Conservation (phyloP, 2,888 invertebrate genomes). For the Watsonalla cultraria region DNA sequence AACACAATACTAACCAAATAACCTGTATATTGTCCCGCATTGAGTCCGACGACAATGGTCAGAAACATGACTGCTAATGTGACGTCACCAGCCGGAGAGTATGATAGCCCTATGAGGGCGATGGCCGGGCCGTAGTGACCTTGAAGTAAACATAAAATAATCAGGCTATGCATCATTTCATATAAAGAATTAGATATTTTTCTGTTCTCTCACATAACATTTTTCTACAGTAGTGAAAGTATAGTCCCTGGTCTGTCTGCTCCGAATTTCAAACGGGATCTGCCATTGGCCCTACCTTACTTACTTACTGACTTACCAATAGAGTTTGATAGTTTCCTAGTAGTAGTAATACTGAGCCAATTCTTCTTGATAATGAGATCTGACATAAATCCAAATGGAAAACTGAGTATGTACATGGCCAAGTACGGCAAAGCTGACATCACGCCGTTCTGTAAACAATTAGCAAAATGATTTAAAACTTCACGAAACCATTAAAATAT, state of each 20-base stretch:
- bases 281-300: no score
- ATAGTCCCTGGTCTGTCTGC: no score
- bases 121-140: conserved; percentile 82
- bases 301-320: conserved; percentile 26
- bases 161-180: conserved; percentile 25
- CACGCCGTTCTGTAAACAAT: no score
- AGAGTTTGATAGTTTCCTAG: conserved; percentile 49
- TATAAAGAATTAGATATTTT: conserved; percentile 4
- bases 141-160: conserved; percentile 20
- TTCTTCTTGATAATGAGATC: conserved; percentile 74
- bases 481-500: no score
- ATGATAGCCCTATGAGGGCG: conserved; percentile 79
- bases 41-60: conserved; percentile 83
- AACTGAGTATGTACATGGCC: conserved; percentile 79
- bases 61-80: conserved; percentile 80
- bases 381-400: conserved; percentile 51
- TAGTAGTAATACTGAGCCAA: conserved; percentile 59
- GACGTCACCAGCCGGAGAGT: conserved; percentile 63
- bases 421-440: no score
- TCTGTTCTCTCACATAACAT: no score
- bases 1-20: conserved; percentile 66
- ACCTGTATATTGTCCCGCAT: conserved; percentile 84
- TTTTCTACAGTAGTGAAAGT: no score
- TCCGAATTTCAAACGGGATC: neutral
- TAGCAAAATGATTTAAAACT: no score